phyloP scores from a whole-genome alignment of 2,888 invertebrate species.

The Eilema griseolum region DNA sequence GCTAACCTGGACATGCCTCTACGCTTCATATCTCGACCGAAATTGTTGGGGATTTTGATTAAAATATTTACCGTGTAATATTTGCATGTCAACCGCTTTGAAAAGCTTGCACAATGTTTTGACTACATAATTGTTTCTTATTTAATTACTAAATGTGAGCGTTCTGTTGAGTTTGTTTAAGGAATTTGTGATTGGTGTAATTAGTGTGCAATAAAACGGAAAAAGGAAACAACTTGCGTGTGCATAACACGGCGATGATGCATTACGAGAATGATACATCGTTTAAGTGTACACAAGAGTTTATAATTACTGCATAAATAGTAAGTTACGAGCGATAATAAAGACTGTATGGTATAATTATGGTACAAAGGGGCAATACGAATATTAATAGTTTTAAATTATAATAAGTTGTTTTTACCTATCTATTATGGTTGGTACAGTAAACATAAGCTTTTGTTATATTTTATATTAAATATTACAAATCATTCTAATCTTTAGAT shows the following conservation, averaged over 20 bases:
- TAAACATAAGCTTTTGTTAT: background rate
- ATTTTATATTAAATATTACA: background rate
- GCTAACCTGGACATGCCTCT: constrained; percentile 65
- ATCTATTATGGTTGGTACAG: background rate
- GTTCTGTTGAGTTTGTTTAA: background rate
- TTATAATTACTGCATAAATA: background rate
- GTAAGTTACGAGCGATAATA: background rate
- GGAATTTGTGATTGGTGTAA: background rate
- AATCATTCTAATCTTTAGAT: background rate
- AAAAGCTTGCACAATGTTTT: constrained; percentile 9
- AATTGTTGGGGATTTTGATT: constrained; percentile 54
- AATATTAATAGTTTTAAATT: background rate
- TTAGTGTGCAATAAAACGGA: background rate
- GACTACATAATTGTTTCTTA: constrained; percentile 6
- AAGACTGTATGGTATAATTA: background rate
- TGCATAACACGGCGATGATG: background rate
- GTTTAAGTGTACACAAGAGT: background rate
- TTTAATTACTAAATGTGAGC: background rate
- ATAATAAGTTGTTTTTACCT: background rate
- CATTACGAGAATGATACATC: background rate
- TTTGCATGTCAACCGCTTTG: constrained; percentile 26
- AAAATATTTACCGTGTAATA: constrained; percentile 43
- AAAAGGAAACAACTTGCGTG: constrained; percentile 1
- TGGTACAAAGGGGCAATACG: background rate
- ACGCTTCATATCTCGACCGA: constrained; percentile 54